phyloP scores from a whole-genome alignment of 1,140 invertebrate species.

The Lepidotrigona ventralis region DNA sequence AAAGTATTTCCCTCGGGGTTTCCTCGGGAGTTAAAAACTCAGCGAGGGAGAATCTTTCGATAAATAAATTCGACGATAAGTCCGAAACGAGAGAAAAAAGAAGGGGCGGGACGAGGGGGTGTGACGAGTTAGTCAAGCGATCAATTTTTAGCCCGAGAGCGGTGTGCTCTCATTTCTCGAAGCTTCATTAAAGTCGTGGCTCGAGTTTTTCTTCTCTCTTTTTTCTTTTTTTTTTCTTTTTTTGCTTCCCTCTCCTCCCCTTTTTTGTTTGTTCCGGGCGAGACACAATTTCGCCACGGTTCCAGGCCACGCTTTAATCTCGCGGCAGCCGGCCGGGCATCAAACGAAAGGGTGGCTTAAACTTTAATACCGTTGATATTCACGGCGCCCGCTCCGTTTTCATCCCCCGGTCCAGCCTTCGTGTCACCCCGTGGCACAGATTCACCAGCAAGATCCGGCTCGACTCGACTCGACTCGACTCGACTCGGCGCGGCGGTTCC shows the following conservation, averaged over 20 bases:
- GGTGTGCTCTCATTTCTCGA: background rate
- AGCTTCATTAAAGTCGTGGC: background rate
- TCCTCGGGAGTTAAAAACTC: too few relatives aligned
- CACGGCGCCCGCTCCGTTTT: constrained; percentile 12
- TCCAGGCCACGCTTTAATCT: constrained; percentile 11
- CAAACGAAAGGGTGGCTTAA: constrained; percentile 16
- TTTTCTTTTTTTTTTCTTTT: too few relatives aligned
- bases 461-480: too few relatives aligned
- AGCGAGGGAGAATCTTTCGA: too few relatives aligned
- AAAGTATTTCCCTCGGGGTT: too few relatives aligned
- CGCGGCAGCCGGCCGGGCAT: background rate
- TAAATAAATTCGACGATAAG: too few relatives aligned
- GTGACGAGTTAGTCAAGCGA: background rate
- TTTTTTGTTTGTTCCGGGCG: background rate
- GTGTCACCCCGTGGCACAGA: constrained; percentile 2
- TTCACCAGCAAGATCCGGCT: background rate
- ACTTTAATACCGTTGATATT: constrained; percentile 38
- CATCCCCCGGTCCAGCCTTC: background rate
- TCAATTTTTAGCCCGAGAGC: background rate
- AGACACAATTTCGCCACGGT: constrained; percentile 7
- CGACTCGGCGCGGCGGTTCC: background rate
- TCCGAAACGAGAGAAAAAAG: too few relatives aligned
- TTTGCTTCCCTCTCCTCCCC: too few relatives aligned
- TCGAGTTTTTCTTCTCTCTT: background rate
- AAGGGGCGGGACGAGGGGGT: background rate